Percentiles rank a stretch among this genome's conserved stretches.
These are phyloP conservation scores for Phenacoccus solenopsis DNA, from an alignment of 1,140 invertebrate species.

Conservation along the genomic window DNA sequence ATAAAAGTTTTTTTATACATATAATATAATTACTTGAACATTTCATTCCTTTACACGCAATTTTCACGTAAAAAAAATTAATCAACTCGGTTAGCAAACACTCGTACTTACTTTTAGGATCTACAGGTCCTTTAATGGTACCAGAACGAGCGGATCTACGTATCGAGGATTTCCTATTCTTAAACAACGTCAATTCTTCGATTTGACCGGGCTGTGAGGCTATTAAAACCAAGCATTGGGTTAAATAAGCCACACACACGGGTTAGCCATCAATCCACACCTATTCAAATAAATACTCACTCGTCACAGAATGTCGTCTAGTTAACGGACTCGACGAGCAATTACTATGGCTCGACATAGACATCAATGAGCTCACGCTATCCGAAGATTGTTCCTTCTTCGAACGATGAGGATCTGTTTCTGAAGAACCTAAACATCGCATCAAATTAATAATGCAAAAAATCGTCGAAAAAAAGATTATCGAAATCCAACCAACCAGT, in stretches of 20 bases:
- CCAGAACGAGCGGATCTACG: conserved; percentile 50
- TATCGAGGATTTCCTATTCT: conserved; percentile 48
- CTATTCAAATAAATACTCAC: conserved; percentile 37
- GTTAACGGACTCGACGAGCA: conserved; percentile 62
- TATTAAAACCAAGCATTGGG: conserved; percentile 29
- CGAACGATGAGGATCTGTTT: conserved; percentile 36
- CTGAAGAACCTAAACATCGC: conserved; percentile 36
- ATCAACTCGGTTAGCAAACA: not conserved
- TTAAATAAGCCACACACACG: not conserved
- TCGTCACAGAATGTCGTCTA: conserved; percentile 66
- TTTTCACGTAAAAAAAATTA: not conserved
- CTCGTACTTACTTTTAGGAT: conserved; percentile 36
- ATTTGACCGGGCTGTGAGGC: conserved; percentile 47
- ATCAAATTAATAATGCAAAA: conserved; percentile 13
- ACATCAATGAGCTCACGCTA: conserved; percentile 66
- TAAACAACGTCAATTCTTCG: conserved; percentile 57
- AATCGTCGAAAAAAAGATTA: not conserved
- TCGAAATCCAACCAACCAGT: too few relatives aligned
- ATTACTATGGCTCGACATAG: conserved; percentile 58
- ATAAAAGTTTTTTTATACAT: too few relatives aligned
- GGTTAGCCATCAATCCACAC: not conserved
- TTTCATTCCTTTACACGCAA: too few relatives aligned
- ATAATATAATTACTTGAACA: too few relatives aligned
- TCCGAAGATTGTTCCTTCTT: conserved; percentile 42
- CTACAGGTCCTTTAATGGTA: conserved; percentile 42